A percentile compares a stretch with the other conserved stretches of the same genome.
These are phyloP conservation scores for Megaleporinus macrocephalus DNA, from an alignment of 2,113 vertebrate genomes.

Conservation along the genomic window DNA sequence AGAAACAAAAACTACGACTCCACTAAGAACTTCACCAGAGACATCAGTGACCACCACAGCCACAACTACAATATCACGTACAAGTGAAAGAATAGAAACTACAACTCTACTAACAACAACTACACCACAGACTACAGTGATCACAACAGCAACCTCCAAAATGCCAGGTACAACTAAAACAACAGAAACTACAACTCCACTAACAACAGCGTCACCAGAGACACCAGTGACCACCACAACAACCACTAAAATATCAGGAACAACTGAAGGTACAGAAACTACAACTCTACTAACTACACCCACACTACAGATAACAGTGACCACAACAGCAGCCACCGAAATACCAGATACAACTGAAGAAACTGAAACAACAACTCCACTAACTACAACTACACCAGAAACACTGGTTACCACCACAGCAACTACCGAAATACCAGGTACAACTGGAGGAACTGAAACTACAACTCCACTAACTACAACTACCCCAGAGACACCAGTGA, in stretches of 20 bases:
- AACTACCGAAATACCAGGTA: no score
- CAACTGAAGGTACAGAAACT: not conserved
- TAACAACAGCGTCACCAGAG: not conserved
- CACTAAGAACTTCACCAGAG: not conserved
- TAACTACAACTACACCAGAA: no score
- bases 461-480: no score
- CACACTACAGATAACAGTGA: not conserved
- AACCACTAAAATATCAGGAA: not conserved
- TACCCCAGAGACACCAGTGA: no score
- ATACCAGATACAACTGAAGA: not conserved
- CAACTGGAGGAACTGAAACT: no score
- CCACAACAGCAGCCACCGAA: not conserved
- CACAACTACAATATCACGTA: not conserved
- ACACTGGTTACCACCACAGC: no score
- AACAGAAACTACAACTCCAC: not conserved
- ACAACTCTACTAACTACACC: constrained; percentile 7
- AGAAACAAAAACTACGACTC: not conserved
- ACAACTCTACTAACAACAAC: not conserved
- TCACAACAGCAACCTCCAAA: not conserved
- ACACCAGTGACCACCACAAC: not conserved
- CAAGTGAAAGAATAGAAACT: not conserved
- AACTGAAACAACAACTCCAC: no score
- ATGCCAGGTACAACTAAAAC: not conserved
- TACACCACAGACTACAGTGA: not conserved
- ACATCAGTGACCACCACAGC: not conserved